These are phyloP conservation scores for Watsonalla cultraria DNA, from an alignment of 2,888 invertebrate species.

Conservation along the genomic window DNA sequence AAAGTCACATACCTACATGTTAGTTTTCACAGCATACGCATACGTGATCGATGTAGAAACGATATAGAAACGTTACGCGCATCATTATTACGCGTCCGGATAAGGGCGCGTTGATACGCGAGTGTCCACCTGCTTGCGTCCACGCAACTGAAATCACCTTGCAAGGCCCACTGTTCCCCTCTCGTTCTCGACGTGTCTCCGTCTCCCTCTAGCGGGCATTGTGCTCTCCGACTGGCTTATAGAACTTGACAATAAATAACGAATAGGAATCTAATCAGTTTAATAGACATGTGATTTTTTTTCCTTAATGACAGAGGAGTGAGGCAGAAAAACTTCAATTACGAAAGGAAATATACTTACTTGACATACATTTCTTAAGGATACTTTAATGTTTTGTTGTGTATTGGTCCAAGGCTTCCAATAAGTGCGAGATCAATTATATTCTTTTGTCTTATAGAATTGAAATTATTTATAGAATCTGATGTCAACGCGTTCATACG, in stretches of 20 bases:
- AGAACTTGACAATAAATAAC: conserved; percentile 74
- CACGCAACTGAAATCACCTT: conserved; percentile 78
- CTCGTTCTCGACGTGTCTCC: conserved; percentile 52
- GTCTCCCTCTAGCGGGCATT: conserved; percentile 72
- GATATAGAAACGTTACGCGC: conserved; percentile 27
- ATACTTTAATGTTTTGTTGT: background rate
- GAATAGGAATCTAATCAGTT: conserved; percentile 77
- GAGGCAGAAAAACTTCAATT: conserved; percentile 23
- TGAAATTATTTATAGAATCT: no score
- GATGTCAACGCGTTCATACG: no score
- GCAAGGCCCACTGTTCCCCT: conserved; percentile 73
- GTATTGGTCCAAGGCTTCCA: no score
- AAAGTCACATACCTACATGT: background rate
- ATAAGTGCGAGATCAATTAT: no score
- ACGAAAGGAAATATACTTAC: conserved; percentile 16
- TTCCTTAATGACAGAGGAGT: conserved; percentile 43
- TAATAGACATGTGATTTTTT: conserved; percentile 74
- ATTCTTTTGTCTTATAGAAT: no score
- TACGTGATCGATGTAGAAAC: conserved; percentile 17
- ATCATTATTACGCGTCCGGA: conserved; percentile 42
- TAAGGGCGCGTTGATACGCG: conserved; percentile 32
- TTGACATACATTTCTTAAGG: conserved; percentile 16
- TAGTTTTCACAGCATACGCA: conserved; percentile 7
- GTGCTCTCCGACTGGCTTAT: conserved; percentile 59
- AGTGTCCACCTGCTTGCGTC: conserved; percentile 73